Base-by-base conservation (phyloP, 2,797 vertebrate genomes). In the Sylvilagus floridanus region DNA sequence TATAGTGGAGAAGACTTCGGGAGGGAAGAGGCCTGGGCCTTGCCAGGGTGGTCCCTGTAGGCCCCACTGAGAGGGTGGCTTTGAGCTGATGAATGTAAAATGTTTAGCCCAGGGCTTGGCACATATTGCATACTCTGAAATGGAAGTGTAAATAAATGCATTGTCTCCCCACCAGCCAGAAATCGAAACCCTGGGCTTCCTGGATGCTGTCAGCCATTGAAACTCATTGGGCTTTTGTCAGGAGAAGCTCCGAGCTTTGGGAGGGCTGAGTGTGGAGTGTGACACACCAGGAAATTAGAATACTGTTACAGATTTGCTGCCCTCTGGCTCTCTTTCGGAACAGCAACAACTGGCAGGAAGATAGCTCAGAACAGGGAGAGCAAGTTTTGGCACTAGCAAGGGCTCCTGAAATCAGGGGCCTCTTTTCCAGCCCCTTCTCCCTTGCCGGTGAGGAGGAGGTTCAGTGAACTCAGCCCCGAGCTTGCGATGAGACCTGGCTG, bases 241-340 rank as follows among this genome's bases (percentile, higher is more conserved):
- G 24, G 57, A 57, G 14, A 66, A 60, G 68, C 54, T 32, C 13
- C 54, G 84, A 62, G 24, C 42, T 88, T 84, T 42, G 68, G 76
- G 86, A 89, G n/a, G 79, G 5, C 37, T 68, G 50, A 35, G 17
- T 75, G 65, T n/a, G 6, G 19, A 77, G 9, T 73, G 26, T 65
- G 96, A 82, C 82, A 24, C 57, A 28, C 26, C 37, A 95, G 69
- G 88, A 30, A 90, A 79, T 79, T 62, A 69, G 90, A 87, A 92
- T 62, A 11, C 71, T 37, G 2, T 75, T 81, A 35, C 24, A 94
- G 79, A 65, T 42, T 95, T 97, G 37, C 19, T 57, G 37, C 62
- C 28, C 50, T 88, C 2, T 72, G 69, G n/a, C 57, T 92, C 10
- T 75, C n/a, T 88, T 93, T 77, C 47, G 60, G 47, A 93, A 57